Evolutionary conservation across 2,797 vertebrate species (phyloP), one percentile per base, ranked within the genome.

Genomic region (Potorous gilbertii): DNA sequence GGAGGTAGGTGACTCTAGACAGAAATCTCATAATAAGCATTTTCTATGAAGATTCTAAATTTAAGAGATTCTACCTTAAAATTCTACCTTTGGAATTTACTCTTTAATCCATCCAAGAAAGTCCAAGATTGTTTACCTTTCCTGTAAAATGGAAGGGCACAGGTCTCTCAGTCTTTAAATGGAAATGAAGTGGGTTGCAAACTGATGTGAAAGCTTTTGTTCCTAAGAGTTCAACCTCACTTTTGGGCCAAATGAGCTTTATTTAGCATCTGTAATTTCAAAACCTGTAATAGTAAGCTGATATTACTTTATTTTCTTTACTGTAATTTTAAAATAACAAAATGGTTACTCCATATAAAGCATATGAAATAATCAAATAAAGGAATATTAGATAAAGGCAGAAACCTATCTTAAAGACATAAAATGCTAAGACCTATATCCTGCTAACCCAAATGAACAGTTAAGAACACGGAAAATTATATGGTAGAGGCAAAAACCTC

Each of bases 191-290:
- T 81, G 74, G 74, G 74, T 81, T 81, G 74, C 74, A 87, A 87
- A 46, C 92, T 94, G 94, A 96, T 96, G 96, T 91, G 96, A 93
- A 97, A 95, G 96, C 92, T 93, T 96, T 94, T 87, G 74, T 96
- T 91, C 97, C 91, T 95, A 94, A 94, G 97, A 93, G 95, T 91
- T 96, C 95, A 92, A 95, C 92, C 90, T 96, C 93, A 97, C 59
- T 91, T 91, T 95, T 81, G 55, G 50, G 46, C 46, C 91, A 96
- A 96, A 92, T 52, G 29, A 96, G 54, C 91, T 94, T 87, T 87
- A 87, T 87, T 87, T 87, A 87, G 74, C 74, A 87, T 87, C 74
- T 87, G 74, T 87, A 87, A 46, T 50, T 87, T 87, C 74, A 87
- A 87, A 87, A 87, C 74, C 74, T 87, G 40, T 87, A 87, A 87